A percentile compares a stretch with the other conserved stretches of the same genome.
These are phyloP conservation scores for Penaeus chinensis DNA, from an alignment of 1,140 invertebrate species.

Conservation along the genomic window DNA sequence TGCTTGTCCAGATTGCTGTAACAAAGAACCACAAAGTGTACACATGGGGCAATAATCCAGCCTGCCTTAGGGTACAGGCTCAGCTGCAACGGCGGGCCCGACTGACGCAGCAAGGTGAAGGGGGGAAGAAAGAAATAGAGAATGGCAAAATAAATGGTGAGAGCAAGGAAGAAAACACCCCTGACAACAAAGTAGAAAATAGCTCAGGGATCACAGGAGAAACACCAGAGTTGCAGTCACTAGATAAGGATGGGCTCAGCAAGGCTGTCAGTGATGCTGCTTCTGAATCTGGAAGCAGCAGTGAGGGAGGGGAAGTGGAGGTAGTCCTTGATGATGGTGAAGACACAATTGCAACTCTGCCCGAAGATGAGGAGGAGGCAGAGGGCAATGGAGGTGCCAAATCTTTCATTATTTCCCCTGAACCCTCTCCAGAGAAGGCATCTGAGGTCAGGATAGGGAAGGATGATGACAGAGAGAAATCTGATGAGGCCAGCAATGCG, in stretches of 20 bases:
- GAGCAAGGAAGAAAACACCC: not conserved
- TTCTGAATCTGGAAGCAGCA: not conserved
- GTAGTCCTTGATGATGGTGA: slow-evolving; percentile 34
- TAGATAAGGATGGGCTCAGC: not conserved
- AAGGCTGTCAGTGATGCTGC: slow-evolving; percentile 42
- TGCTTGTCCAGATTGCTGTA: slow-evolving; percentile 76
- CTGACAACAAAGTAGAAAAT: not conserved
- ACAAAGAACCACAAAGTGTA: slow-evolving; percentile 77
- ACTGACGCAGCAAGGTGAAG: slow-evolving; percentile 69
- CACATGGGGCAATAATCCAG: slow-evolving; percentile 83
- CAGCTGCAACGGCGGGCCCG: slow-evolving; percentile 75
- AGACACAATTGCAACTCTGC: slow-evolving; percentile 47
- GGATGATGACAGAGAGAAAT: not conserved
- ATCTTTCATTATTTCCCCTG: slow-evolving; percentile 43
- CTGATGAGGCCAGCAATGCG: slow-evolving; percentile 1
- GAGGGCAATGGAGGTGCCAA: slow-evolving; percentile 33
- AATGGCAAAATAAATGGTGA: slow-evolving; percentile 1
- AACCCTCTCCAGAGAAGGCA: slow-evolving; percentile 43
- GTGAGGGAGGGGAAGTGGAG: not conserved
- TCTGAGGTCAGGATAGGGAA: not conserved
- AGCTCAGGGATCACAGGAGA: not conserved
- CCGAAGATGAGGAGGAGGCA: slow-evolving; percentile 33
- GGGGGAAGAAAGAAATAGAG: slow-evolving; percentile 30
- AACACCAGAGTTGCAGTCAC: not conserved
- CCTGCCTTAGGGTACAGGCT: slow-evolving; percentile 78